Percentiles rank a stretch among this genome's conserved stretches.
Evolutionary conservation across 2,113 vertebrate genomes (phyloP).

Genomic region (Vidua macroura): DNA sequence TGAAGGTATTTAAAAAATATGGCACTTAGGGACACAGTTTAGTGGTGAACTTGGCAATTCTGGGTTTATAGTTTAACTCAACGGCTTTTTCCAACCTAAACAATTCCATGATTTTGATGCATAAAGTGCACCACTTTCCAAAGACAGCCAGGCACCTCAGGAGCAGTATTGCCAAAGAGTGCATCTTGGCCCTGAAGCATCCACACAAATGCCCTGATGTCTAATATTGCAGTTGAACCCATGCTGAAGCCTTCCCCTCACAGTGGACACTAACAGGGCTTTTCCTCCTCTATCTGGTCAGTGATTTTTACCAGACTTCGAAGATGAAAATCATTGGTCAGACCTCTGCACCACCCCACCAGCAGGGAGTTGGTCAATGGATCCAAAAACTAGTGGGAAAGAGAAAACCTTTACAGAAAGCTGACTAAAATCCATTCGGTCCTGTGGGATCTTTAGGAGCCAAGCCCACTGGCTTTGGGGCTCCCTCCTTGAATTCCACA

Average conservation of each 20-base stretch:
- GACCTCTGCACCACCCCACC: background rate
- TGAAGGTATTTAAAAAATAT: background rate
- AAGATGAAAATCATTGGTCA: background rate
- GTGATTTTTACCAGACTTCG: background rate
- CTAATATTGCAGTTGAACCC: background rate
- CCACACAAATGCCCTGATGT: background rate
- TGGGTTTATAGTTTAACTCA: background rate
- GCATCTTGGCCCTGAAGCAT: background rate
- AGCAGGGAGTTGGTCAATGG: background rate
- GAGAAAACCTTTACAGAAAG: background rate
- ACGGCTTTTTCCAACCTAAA: background rate
- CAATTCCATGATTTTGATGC: background rate
- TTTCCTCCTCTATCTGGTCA: background rate
- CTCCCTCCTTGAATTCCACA: constrained; percentile 17
- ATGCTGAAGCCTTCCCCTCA: background rate
- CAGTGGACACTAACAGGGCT: background rate
- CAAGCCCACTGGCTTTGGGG: constrained; percentile 13
- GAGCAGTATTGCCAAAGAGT: background rate
- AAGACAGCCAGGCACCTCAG: background rate
- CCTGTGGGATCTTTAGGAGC: background rate
- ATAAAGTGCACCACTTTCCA: background rate
- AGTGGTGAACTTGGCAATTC: background rate
- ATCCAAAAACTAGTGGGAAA: constrained; percentile 2
- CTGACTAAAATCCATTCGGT: background rate
- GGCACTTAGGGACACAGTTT: background rate